Evolutionary conservation across 2,113 vertebrate species (phyloP).

Genomic region (Myotis brandtii): DNA sequence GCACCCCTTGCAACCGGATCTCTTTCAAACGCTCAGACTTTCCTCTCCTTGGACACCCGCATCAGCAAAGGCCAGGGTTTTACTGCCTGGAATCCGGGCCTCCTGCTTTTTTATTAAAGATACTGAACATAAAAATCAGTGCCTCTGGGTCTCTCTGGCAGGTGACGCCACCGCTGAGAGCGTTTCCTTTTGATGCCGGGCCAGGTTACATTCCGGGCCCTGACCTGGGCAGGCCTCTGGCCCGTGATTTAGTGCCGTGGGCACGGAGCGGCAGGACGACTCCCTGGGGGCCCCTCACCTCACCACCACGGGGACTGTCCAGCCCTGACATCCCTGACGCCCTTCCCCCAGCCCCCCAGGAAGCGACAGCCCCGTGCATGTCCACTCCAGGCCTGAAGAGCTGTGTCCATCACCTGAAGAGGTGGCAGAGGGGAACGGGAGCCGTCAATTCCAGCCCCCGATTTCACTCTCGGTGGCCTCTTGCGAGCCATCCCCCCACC

Average conservation of each 20-base stretch:
- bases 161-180: neutral
- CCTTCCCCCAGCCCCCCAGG: neutral
- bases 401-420: neutral
- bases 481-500: neutral
- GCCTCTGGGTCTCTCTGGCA: neutral
- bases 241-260: neutral
- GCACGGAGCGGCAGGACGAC: neutral
- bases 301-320: neutral
- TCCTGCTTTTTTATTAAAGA: neutral
- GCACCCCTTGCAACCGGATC: neutral
- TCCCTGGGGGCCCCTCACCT: neutral
- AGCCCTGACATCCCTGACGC: neutral
- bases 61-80: conserved; percentile 2
- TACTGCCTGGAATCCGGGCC: neutral
- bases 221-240: neutral
- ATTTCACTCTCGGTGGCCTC: neutral
- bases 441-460: neutral
- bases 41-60: neutral
- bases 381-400: neutral
- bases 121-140: neutral
- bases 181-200: neutral
- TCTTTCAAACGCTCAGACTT: neutral
- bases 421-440: neutral
- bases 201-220: neutral
- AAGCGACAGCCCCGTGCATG: rapidly evolving